phyloP scores from a whole-genome alignment of 2,888 invertebrate species.

The Proisotoma minuta region DNA sequence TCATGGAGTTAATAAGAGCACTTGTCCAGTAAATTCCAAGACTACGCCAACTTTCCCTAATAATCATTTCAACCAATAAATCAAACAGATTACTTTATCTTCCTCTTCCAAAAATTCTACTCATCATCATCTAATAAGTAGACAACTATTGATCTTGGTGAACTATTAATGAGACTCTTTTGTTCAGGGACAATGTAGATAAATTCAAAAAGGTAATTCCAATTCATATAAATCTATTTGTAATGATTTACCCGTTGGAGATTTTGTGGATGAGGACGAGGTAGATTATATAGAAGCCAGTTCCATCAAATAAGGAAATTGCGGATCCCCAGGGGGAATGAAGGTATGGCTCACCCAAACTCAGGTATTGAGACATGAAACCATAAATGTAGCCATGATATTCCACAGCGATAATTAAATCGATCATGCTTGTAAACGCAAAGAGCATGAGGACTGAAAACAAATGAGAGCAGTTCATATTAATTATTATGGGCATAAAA shows the following conservation, averaged over 20 bases:
- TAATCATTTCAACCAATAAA: slow-evolving; percentile 17
- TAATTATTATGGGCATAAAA: no score
- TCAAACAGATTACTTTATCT: not conserved
- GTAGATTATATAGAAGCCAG: slow-evolving; percentile 44
- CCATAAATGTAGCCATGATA: slow-evolving; percentile 40
- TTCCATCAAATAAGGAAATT: slow-evolving; percentile 44
- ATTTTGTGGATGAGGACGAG: slow-evolving; percentile 36
- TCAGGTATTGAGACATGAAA: slow-evolving; percentile 46
- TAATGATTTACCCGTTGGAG: slow-evolving; percentile 38
- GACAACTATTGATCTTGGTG: not conserved
- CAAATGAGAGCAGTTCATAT: slow-evolving; percentile 4
- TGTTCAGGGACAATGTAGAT: no score
- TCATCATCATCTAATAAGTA: not conserved
- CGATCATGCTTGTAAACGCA: slow-evolving; percentile 43
- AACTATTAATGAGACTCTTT: no score
- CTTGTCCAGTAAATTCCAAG: slow-evolving; percentile 43
- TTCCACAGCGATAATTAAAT: slow-evolving; percentile 44
- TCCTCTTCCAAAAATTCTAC: not conserved
- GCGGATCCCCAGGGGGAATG: slow-evolving; percentile 43
- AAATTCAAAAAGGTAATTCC: no score
- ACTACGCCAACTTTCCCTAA: slow-evolving; percentile 41
- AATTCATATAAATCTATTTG: no score
- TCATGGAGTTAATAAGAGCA: slow-evolving; percentile 42
- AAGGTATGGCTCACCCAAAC: slow-evolving; percentile 44
- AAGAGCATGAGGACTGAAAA: slow-evolving; percentile 40